A percentile compares a stretch with the other conserved stretches of the same genome.
Conservation (phyloP, 2,113 vertebrate genomes). For the Ailuropoda melanoleuca region DNA sequence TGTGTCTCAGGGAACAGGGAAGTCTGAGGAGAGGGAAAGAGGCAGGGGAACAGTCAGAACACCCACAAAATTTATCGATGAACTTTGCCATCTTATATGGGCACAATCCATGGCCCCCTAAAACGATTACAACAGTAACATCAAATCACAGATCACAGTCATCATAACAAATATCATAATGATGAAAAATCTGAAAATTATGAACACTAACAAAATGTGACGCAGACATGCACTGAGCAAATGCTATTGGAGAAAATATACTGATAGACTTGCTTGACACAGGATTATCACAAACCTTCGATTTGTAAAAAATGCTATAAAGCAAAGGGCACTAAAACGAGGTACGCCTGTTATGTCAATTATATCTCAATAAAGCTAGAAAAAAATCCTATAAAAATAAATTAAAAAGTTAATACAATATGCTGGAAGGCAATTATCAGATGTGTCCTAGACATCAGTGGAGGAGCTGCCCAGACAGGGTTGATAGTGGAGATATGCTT, state of each 20-base stretch:
- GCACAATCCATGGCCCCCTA: not conserved
- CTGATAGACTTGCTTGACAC: not conserved
- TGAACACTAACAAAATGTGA: not conserved
- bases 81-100: not conserved
- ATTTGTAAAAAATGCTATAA: not conserved
- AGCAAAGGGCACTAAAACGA: not conserved
- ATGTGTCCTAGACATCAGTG: not conserved
- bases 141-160: not conserved
- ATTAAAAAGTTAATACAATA: not conserved
- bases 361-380: not conserved
- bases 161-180: not conserved
- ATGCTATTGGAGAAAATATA: not conserved
- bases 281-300: not conserved
- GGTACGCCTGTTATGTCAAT: not conserved
- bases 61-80: not conserved
- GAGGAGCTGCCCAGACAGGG: not conserved
- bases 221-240: not conserved
- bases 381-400: not conserved
- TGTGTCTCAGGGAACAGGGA: not conserved
- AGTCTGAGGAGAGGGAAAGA: not conserved
- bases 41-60: not conserved
- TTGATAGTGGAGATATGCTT: not conserved
- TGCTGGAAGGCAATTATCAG: not conserved
- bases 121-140: not conserved
- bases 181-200: not conserved